Evolutionary conservation across 2,888 invertebrate species (phyloP), one percentile per base, ranked within the genome.

Genomic region (Cerceris rybyensis): DNA sequence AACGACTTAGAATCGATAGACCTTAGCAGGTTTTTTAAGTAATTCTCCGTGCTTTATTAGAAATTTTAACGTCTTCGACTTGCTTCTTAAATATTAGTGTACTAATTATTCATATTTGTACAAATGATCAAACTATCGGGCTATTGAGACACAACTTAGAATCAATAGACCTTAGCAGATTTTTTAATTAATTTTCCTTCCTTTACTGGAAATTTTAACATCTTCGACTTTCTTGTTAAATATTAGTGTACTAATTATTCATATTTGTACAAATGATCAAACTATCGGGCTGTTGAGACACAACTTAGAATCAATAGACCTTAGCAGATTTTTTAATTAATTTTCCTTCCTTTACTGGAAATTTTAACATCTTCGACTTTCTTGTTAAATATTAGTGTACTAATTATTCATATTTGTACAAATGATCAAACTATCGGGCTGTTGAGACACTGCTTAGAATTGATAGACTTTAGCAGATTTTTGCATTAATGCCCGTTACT

Each of bases 191-290:
- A 16, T 50, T 55, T 49, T 49, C 54, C 13, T 43, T 58, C 13
- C 4, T 54, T 50, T 16, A 4, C 16, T 17, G 9, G 13, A 4
- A 5, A 49, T 39, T 16, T 61, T 16, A 13, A 16, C 6, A 49
- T 28, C 5, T n/a, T 39, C 13, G 50, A n/a, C 17, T 17, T 6
- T 13, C n/a, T 42, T 54, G 2, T 28, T 1, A 2, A 28, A 28
- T 28, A 28, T 28, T n/a, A n/a, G n/a, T n/a, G n/a, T n/a, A n/a
- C n/a, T n/a, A n/a, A n/a, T n/a, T n/a, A n/a, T n/a, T n/a, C n/a
- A n/a, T n/a, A n/a, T 88, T 86, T 86, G 81, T 88, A 88, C 84
- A 88, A 85, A 79, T 87, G 87, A 90, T 89, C 88, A 86, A 86
- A 82, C 85, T 85, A 87, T 89, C 88, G 87, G 86, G 86, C 85